Conservation (phyloP, 2,797 vertebrate genomes). For the Lacerta agilis region DNA sequence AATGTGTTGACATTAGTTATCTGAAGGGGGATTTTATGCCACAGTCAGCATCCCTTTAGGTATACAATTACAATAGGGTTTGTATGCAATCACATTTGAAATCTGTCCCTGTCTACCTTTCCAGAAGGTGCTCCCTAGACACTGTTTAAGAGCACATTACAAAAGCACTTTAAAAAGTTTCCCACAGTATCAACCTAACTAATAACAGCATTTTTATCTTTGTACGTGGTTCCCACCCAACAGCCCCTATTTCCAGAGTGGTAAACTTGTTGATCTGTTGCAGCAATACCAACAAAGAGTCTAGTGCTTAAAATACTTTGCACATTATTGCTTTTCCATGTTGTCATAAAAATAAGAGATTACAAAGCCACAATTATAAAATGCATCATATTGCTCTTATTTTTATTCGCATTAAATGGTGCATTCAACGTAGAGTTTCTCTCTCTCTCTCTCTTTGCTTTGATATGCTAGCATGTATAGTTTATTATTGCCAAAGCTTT, state of each 20-base stretch:
- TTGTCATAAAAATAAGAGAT: neutral
- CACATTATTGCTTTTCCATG: neutral
- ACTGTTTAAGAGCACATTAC: neutral
- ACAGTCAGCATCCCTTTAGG: neutral
- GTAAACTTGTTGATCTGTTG: neutral
- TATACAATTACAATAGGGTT: neutral
- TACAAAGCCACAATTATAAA: neutral
- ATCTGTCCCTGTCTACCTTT: neutral
- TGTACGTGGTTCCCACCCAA: neutral
- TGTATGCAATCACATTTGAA: neutral
- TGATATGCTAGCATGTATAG: neutral
- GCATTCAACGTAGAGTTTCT: neutral
- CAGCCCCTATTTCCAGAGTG: neutral
- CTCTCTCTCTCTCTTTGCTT: neutral
- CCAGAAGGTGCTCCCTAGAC: neutral
- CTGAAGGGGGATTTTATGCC: neutral
- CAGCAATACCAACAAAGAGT: neutral
- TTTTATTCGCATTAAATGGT: neutral
- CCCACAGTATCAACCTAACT: neutral
- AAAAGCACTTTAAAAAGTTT: neutral
- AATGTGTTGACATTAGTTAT: neutral
- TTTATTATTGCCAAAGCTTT: neutral
- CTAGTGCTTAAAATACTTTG: neutral
- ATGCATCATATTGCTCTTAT: neutral
- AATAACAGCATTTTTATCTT: neutral